Base-by-base conservation (phyloP, 2,113 vertebrate genomes). In the Bos taurus region DNA sequence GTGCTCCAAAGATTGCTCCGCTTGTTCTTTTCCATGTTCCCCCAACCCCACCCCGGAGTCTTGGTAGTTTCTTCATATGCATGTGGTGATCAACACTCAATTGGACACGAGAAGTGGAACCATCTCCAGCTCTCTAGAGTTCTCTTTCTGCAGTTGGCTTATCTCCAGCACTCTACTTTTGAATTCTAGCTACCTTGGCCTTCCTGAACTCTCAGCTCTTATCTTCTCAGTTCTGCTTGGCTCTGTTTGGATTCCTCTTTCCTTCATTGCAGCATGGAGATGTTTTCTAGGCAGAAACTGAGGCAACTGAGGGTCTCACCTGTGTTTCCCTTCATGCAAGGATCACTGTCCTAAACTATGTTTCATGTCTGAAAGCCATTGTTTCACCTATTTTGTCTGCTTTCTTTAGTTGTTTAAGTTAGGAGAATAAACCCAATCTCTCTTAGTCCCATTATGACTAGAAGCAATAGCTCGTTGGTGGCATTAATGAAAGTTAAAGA, bases 321-420 rank as follows among this genome's bases (percentile, higher is more conserved):
- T 92, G 57, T 77, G 4, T 87, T 92, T 84, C 16, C 40, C 21
- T 67, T 85, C 74, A 74, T 5, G 10, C 33, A 86, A 78, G 67
- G 21, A 84, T 87, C 91, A 54, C 36, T 43, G 83, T 86, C 30
- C 67, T 91, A 40, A 85, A 74, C 56, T 83, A 2, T 33, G 28
- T 88, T 95, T 88, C 43, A 15, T 17, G 4, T 88, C 57, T 88
- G 59, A 88, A 91, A 96, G 87, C 30, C 52, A 82, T 2, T 89
- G 82, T 74, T 90, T 82, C 64, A 12, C 25, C 14, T 67, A 60
- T 91, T 67, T 94, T 46, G 2, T 57, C 87, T 77, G 52, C 0
- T 50, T 94, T 54, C 43, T 95, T 94, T 64, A 88, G 93, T 67
- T 94, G 25, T 92, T 90, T 90, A 64, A 96, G 33, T 19, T 16